Evolutionary conservation across 2,113 vertebrate genomes (phyloP).

Genomic region (Nicator chloris): DNA sequence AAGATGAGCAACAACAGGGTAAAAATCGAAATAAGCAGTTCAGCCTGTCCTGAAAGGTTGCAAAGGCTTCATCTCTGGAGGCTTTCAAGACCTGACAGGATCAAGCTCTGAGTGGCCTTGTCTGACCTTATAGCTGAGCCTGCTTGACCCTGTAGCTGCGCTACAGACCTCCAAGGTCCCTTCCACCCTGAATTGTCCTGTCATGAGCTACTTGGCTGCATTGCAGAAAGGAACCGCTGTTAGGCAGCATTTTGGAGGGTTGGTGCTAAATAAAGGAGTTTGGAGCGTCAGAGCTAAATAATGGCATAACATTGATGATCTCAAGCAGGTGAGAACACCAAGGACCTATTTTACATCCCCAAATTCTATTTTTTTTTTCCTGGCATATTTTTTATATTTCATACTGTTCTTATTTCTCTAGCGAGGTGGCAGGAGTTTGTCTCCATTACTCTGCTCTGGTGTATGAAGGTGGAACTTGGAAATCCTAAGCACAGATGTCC

Average conservation of each 20-base stretch:
- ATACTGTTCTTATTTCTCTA: not conserved
- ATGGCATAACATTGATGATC: not conserved
- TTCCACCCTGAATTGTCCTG: not conserved
- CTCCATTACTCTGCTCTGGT: not conserved
- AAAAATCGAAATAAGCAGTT: not conserved
- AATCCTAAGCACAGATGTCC: not conserved
- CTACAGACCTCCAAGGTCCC: not conserved
- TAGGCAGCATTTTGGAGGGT: not conserved
- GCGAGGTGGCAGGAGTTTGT: not conserved
- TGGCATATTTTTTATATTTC: not conserved
- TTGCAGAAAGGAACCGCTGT: not conserved
- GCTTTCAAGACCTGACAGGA: not conserved
- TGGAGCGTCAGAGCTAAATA: not conserved
- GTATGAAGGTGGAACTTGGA: not conserved
- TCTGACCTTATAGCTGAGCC: not conserved
- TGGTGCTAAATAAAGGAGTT: not conserved
- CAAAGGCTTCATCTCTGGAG: not conserved
- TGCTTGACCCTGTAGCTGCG: not conserved
- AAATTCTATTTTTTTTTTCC: not conserved
- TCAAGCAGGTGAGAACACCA: not conserved
- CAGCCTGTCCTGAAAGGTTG: not conserved
- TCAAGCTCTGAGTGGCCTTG: not conserved
- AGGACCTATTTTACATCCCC: not conserved
- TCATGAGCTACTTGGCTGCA: not conserved
- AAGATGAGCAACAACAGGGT: not conserved